A percentile compares a stretch with the other conserved stretches of the same genome.
These are phyloP conservation scores for Phoebastria nigripes DNA, from an alignment of 2,797 vertebrate species.

Conservation along the genomic window DNA sequence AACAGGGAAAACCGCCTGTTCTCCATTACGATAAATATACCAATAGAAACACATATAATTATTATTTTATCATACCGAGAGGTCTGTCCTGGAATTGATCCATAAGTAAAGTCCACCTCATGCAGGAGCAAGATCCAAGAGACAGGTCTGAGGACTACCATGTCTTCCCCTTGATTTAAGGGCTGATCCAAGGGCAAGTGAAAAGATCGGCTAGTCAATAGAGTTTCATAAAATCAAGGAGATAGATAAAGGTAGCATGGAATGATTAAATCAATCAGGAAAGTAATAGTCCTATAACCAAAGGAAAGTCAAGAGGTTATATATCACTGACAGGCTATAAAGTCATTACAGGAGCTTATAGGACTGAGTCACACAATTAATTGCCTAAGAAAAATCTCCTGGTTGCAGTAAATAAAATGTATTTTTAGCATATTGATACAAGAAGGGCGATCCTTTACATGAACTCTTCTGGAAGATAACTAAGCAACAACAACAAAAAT, in stretches of 20 bases:
- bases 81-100: neutral
- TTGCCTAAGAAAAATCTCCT: neutral
- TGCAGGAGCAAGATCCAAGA: neutral
- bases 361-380: constrained; percentile 21
- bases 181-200: too few relatives aligned
- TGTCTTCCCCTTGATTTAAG: neutral
- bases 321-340: constrained; percentile 14
- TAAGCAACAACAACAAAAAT: constrained; percentile 18
- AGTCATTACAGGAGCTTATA: constrained; percentile 43
- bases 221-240: neutral
- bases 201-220: neutral
- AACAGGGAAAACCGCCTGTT: neutral
- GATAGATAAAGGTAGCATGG: neutral
- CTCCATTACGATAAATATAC: neutral
- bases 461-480: constrained; percentile 4
- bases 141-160: neutral
- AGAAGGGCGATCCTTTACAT: neutral
- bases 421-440: neutral
- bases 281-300: constrained; percentile 35
- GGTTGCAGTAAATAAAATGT: neutral
- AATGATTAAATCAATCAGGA: constrained; percentile 51
- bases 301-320: constrained; percentile 36
- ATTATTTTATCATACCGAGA: neutral
- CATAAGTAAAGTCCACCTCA: neutral
- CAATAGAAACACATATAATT: neutral